Base-by-base conservation (phyloP, 2,888 invertebrate genomes). In the Platerodrilus igneus region DNA sequence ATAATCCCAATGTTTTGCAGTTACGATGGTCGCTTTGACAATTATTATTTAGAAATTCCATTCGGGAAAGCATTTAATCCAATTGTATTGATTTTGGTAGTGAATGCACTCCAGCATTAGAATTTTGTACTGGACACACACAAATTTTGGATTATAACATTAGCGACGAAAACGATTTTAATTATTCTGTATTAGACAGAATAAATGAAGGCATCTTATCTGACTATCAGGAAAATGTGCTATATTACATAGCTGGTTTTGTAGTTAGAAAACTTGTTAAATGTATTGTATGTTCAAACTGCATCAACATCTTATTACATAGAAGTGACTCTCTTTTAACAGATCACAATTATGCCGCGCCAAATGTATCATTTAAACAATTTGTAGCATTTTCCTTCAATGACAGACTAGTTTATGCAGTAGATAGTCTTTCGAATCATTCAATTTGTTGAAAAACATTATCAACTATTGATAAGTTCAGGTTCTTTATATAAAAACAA, bases 1-100 rank as follows among this genome's bases (percentile, higher is more conserved):
- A 45, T 28, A 45, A 42, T 20, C 45, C 37, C 20, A 20, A 41
- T 23, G 27, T 33, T 7, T 26, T 22, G n/a, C 35, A 45, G 26
- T 25, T 45, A 4, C 26, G 29, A 15, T 45, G 37, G 37, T 27
- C 19, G 16, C 33, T 45, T 16, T 23, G 45, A 17, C 31, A 45
- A 33, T 31, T 43, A 28, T 26, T 45, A 17, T 29, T 35, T 14
- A 11, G 36, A 35, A 46, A 43, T 43, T 29, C 30, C 3, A 20
- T 31, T 20, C n/a, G n/a, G 4, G 13, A 19, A 4, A 25, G 25
- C 13, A 14, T 25, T 25, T 11, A 20, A 10, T 20, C 32, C 5
- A 32, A 32, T 13, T 32, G 32, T 13, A 32, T 32, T 20, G 9
- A 32, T 32, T 21, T 32, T 8, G 22, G 32, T 32, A 32, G 11